Evolutionary conservation across 1,140 invertebrate species (phyloP).

Genomic region (Andrena cerasifolii): DNA sequence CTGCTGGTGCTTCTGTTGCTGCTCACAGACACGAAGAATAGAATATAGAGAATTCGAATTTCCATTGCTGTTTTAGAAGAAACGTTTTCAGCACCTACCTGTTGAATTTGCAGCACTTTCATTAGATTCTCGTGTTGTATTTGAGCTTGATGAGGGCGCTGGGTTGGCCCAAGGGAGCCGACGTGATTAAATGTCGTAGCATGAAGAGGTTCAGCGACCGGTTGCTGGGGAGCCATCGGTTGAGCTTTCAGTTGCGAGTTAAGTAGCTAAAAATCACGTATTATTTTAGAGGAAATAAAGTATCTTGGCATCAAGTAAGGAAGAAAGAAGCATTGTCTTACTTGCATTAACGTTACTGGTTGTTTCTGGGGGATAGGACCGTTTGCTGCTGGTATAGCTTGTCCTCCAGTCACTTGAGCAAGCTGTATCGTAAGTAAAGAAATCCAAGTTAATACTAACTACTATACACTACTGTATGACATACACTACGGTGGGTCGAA

Average conservation of each 20-base stretch:
- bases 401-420: constrained; percentile 86
- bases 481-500: no score
- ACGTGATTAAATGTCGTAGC: constrained; percentile 74
- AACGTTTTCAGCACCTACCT: constrained; percentile 62
- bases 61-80: no score
- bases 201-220: constrained; percentile 68
- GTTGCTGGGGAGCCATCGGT: constrained; percentile 58
- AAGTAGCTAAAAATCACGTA: constrained; percentile 68
- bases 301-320: background rate
- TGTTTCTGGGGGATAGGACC: constrained; percentile 83
- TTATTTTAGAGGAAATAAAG: constrained; percentile 12
- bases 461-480: no score
- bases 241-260: constrained; percentile 75
- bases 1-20: constrained; percentile 63
- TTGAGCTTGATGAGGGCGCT: constrained; percentile 80
- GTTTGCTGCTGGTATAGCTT: constrained; percentile 84
- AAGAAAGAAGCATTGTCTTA: constrained; percentile 61
- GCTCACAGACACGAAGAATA: no score
- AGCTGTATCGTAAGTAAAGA: constrained; percentile 79
- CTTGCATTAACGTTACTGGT: constrained; percentile 85
- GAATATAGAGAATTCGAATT: no score
- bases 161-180: constrained; percentile 77
- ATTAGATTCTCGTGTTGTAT: constrained; percentile 83
- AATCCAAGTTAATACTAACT: background rate
- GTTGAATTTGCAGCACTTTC: constrained; percentile 82